These are phyloP conservation scores for Mycteria americana DNA, from an alignment of 2,797 vertebrate species.

Conservation along the genomic window DNA sequence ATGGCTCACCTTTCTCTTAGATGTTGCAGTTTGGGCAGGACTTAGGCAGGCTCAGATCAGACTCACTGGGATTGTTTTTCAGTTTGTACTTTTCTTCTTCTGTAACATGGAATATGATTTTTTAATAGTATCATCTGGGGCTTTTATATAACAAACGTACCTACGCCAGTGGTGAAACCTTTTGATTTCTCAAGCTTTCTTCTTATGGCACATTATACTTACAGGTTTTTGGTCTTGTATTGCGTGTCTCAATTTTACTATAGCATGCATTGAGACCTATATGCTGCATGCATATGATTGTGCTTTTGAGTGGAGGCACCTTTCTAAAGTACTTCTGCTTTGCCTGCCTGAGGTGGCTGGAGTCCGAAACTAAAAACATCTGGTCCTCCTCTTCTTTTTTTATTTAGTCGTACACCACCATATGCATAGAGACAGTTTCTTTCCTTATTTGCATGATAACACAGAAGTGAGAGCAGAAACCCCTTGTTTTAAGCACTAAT, in stretches of 20 bases:
- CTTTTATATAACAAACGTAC: background rate
- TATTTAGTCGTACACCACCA: background rate
- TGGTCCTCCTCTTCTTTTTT: background rate
- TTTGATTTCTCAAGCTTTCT: background rate
- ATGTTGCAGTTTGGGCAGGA: background rate
- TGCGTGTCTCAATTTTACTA: background rate
- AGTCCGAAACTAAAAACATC: background rate
- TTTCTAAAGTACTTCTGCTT: background rate
- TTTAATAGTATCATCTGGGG: background rate
- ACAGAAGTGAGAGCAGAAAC: background rate
- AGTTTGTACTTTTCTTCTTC: background rate
- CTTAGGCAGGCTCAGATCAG: background rate
- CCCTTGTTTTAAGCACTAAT: background rate
- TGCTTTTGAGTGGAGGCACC: background rate
- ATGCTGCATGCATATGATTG: rapidly evolving
- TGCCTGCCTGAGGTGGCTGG: background rate
- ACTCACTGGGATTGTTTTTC: background rate
- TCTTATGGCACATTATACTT: background rate
- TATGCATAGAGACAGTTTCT: background rate
- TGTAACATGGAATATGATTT: background rate
- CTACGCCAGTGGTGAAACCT: background rate
- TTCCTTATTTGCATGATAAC: background rate
- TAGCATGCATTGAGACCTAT: background rate
- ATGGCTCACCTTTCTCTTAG: background rate
- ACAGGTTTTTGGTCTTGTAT: background rate